phyloP scores from a whole-genome alignment of 2,113 vertebrate genomes.

The Atractosteus spatula region DNA sequence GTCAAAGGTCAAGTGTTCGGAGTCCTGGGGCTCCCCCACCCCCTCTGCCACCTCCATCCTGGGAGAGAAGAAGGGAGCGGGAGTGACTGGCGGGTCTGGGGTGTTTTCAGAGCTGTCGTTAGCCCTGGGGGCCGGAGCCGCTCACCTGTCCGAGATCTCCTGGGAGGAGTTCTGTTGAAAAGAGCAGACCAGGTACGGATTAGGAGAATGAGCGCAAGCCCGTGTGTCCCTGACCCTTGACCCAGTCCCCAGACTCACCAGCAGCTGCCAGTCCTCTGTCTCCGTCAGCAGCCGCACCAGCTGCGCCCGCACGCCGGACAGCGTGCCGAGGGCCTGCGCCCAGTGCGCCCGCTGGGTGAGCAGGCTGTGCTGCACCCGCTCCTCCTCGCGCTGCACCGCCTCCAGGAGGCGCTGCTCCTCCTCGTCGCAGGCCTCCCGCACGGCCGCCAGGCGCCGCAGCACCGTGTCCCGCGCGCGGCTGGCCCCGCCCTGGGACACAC shows the following conservation, averaged over 20 bases:
- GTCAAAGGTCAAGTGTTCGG: slow-evolving; percentile 81
- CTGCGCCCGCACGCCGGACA: slow-evolving; percentile 69
- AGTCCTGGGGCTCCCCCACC: slow-evolving; percentile 84
- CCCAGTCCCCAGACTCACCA: slow-evolving; percentile 66
- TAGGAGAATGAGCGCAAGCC: background rate
- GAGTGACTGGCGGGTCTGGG: slow-evolving; percentile 13
- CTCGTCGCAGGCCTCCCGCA: slow-evolving; percentile 75
- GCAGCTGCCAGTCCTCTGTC: slow-evolving; percentile 70
- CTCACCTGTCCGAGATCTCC: slow-evolving; percentile 65
- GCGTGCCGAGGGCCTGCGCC: slow-evolving; percentile 70
- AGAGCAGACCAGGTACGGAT: background rate
- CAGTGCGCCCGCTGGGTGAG: slow-evolving; percentile 87
- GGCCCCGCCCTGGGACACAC: slow-evolving; percentile 61
- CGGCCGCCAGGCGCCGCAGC: slow-evolving; percentile 70
- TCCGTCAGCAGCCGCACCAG: slow-evolving; percentile 84
- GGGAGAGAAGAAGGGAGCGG: slow-evolving; percentile 13
- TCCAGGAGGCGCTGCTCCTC: slow-evolving; percentile 88
- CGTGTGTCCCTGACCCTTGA: background rate
- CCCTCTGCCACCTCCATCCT: slow-evolving; percentile 87
- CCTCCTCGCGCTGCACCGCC: slow-evolving; percentile 80
- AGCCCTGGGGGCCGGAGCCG: no score
- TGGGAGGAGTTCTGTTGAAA: slow-evolving; percentile 52
- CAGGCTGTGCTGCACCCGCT: slow-evolving; percentile 85
- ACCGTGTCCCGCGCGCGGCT: slow-evolving; percentile 71
- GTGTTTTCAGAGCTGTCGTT: no score